Percentiles rank a stretch among this genome's conserved stretches.
Conservation (phyloP, 2,113 vertebrate genomes). For the Diphyllodes magnificus region DNA sequence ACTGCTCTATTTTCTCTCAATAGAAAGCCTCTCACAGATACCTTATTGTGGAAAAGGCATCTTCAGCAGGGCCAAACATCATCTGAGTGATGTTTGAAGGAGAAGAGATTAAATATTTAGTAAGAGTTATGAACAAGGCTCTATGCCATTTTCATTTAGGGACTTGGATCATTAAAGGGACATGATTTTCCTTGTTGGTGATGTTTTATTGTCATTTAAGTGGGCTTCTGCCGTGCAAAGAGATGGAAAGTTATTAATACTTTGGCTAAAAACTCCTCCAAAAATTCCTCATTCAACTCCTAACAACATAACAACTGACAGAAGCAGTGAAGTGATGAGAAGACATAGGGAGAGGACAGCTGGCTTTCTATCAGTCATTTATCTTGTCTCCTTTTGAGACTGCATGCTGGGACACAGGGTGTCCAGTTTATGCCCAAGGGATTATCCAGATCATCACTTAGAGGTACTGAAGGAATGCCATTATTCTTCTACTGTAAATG, state of each 20-base stretch:
- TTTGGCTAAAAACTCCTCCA: background rate
- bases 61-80: background rate
- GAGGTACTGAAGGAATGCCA: background rate
- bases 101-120: constrained; percentile 37
- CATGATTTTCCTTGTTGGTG: background rate
- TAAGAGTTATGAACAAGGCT: constrained; percentile 12
- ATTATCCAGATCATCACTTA: background rate
- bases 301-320: background rate
- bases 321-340: background rate
- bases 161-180: background rate
- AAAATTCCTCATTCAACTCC: background rate
- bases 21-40: background rate
- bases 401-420: background rate
- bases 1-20: constrained; percentile 51
- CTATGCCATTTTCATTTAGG: constrained; percentile 40
- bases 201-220: constrained; percentile 37
- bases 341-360: background rate
- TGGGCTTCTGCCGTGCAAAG: background rate
- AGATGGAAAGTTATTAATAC: constrained; percentile 2
- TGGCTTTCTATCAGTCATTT: background rate
- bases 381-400: background rate
- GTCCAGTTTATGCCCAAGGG: background rate
- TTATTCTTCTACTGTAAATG: background rate
- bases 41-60: constrained; percentile 13
- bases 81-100: constrained; percentile 21